Evolutionary conservation across 2,888 invertebrate species (phyloP).

Genomic region (Chirona hameri): DNA sequence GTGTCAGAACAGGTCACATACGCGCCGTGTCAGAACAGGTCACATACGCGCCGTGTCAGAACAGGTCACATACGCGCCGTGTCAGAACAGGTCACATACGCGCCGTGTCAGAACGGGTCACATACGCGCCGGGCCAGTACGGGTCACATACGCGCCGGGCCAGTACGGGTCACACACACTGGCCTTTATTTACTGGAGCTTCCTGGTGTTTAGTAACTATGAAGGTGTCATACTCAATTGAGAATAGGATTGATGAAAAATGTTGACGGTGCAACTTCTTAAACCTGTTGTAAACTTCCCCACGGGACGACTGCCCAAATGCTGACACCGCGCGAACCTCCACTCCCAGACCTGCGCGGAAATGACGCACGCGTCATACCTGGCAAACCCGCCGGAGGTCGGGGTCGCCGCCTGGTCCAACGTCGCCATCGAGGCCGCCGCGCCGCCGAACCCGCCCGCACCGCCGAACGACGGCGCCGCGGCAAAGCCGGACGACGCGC

Average conservation of each 20-base stretch:
- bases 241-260: too few species aligned
- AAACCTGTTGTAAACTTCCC: too few species aligned
- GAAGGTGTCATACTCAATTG: too few species aligned
- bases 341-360: too few species aligned
- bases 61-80: not conserved
- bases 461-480: not conserved
- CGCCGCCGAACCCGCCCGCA: not conserved
- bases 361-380: not conserved
- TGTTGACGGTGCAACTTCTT: too few species aligned
- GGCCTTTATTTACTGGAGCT: too few species aligned
- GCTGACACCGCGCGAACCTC: too few species aligned
- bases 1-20: too few species aligned
- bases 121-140: not conserved
- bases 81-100: not conserved
- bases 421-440: not conserved
- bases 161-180: not conserved
- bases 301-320: too few species aligned
- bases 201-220: too few species aligned
- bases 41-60: not conserved
- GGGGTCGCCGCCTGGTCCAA: not conserved
- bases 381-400: not conserved
- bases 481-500: constrained; percentile 36
- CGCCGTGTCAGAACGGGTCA: not conserved
- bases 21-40: not conserved
- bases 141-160: too few species aligned